Percentiles rank a stretch among this genome's conserved stretches.
Evolutionary conservation across 2,113 vertebrate genomes (phyloP).

Genomic region (Parus major): DNA sequence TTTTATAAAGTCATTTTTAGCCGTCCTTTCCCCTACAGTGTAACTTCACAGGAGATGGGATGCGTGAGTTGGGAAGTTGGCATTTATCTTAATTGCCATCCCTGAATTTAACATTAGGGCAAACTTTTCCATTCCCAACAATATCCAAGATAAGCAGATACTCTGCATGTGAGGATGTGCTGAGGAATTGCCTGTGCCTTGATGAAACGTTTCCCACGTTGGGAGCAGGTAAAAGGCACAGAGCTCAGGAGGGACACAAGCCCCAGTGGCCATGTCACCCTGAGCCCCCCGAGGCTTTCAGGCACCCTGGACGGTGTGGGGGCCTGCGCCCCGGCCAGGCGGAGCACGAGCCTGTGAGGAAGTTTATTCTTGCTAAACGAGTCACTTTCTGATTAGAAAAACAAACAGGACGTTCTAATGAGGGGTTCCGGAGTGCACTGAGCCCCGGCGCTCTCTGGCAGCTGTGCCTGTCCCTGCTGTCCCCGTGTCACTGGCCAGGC

Average conservation of each 20-base stretch:
- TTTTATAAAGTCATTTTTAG: conserved; percentile 47
- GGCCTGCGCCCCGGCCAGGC: neutral
- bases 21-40: neutral
- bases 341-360: neutral
- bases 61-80: conserved; percentile 7
- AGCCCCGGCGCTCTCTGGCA: neutral
- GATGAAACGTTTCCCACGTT: neutral
- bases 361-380: neutral
- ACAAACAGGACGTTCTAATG: neutral
- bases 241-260: neutral
- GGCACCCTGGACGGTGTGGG: neutral
- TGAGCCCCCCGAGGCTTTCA: accelerated
- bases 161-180: neutral
- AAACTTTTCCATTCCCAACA: conserved; percentile 16
- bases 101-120: neutral
- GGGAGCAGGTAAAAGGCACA: neutral
- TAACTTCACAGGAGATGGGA: neutral
- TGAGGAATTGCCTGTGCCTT: neutral
- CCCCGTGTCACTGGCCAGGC: neutral
- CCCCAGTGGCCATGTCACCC: neutral
- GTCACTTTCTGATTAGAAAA: neutral
- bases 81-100: conserved; percentile 17
- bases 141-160: neutral
- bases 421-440: neutral
- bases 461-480: neutral